These are phyloP conservation scores for Agriotes lineatus DNA, from an alignment of 2,888 invertebrate species.

Conservation along the genomic window DNA sequence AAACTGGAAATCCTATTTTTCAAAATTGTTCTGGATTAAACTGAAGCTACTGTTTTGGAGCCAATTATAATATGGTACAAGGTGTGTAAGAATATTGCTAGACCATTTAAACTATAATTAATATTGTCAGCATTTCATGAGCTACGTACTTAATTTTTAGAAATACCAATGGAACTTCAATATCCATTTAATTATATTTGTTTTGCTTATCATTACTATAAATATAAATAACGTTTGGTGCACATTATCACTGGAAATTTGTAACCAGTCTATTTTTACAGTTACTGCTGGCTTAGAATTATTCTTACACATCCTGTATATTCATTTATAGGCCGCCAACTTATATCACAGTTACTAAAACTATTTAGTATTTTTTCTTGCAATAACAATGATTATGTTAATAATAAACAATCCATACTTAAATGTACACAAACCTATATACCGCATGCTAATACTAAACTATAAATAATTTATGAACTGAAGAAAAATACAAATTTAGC, in stretches of 20 bases:
- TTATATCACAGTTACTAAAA: slow-evolving; percentile 55
- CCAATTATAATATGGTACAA: background rate
- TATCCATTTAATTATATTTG: too few species aligned
- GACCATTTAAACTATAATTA: background rate
- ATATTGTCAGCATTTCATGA: background rate
- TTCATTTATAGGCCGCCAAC: slow-evolving; percentile 52
- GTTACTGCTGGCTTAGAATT: slow-evolving; percentile 7
- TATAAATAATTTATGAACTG: slow-evolving; percentile 2
- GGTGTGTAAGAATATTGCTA: background rate
- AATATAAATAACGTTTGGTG: too few species aligned
- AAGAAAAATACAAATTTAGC: background rate
- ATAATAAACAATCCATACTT: slow-evolving; percentile 22
- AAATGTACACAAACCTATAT: slow-evolving; percentile 23
- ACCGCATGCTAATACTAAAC: slow-evolving; percentile 17
- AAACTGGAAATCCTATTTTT: too few species aligned
- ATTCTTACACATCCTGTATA: slow-evolving; percentile 1
- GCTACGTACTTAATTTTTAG: too few species aligned
- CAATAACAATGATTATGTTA: slow-evolving; percentile 20
- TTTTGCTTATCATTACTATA: too few species aligned
- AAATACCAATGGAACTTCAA: too few species aligned
- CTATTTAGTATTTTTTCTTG: slow-evolving; percentile 16
- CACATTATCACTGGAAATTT: too few species aligned
- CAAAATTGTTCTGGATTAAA: background rate
- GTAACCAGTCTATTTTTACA: too few species aligned
- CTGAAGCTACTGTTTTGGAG: background rate